Evolutionary conservation across 2,888 invertebrate genomes (phyloP).

Genomic region (Ametastegia equiseti): DNA sequence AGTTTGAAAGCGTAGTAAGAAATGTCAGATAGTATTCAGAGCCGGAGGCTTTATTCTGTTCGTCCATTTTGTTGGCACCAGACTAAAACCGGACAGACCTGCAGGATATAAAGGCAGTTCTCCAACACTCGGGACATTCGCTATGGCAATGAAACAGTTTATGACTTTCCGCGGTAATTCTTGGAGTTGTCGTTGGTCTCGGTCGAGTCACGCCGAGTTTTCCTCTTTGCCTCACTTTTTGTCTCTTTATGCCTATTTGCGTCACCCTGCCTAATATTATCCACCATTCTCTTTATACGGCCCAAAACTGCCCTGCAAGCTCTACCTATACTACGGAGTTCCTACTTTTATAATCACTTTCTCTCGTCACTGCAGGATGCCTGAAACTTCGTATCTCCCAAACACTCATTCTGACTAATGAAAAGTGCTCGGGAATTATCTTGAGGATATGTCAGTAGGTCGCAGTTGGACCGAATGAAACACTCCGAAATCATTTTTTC

Average conservation of each 20-base stretch:
- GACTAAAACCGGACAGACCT: not conserved
- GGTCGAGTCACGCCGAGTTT: not conserved
- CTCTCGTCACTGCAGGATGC: not conserved
- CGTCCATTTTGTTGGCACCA: not conserved
- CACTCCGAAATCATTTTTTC: not conserved
- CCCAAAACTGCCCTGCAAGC: not conserved
- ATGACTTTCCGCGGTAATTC: slow-evolving; percentile 34
- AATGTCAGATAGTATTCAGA: no score
- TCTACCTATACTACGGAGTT: not conserved
- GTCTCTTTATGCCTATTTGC: not conserved
- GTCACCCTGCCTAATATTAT: not conserved
- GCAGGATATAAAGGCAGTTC: not conserved
- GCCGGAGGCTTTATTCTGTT: not conserved
- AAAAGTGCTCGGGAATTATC: not conserved
- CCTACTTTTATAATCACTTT: not conserved
- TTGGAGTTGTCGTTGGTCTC: slow-evolving; percentile 16
- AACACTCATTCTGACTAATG: not conserved
- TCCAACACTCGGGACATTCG: slow-evolving; percentile 5
- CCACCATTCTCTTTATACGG: not conserved
- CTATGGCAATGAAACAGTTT: slow-evolving; percentile 35
- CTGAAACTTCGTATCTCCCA: no score
- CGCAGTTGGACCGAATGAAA: not conserved
- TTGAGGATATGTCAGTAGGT: not conserved
- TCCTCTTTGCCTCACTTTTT: not conserved
- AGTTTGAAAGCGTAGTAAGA: no score